phyloP scores from a whole-genome alignment of 1,140 invertebrate species.

The Cotesia typhae region DNA sequence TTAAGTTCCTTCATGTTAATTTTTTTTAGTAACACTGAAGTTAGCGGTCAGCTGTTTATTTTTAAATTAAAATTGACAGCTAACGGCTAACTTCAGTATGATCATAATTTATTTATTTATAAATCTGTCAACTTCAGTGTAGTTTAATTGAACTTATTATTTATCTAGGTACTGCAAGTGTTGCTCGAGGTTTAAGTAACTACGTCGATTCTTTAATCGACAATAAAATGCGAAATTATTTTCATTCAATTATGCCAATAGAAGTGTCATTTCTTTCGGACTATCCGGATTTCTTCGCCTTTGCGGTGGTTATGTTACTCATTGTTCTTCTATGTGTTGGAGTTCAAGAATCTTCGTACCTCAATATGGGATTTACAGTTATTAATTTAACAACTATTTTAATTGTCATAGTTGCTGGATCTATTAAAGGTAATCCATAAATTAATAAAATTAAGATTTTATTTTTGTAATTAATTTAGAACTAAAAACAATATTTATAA shows the following conservation, averaged over 20 bases:
- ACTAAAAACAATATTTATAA: background rate
- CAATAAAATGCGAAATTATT: conserved; percentile 75
- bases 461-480: background rate
- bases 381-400: conserved; percentile 87
- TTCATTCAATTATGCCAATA: conserved; percentile 76
- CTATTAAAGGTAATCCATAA: conserved; percentile 73
- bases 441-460: conserved; percentile 47
- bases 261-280: conserved; percentile 75
- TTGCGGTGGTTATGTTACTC: conserved; percentile 73
- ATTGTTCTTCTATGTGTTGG: conserved; percentile 79
- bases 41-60: too few relatives aligned
- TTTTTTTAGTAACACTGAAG: too few relatives aligned
- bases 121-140: background rate
- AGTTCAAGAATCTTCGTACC: conserved; percentile 86
- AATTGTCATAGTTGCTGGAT: conserved; percentile 83
- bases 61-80: too few relatives aligned
- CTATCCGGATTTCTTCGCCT: conserved; percentile 87
- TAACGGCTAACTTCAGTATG: too few relatives aligned
- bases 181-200: conserved; percentile 89
- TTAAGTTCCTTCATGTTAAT: too few relatives aligned
- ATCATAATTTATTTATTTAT: too few relatives aligned
- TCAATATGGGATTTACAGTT: conserved; percentile 91
- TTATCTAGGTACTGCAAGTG: conserved; percentile 80
- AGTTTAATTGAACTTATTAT: conserved; percentile 19
- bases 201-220: conserved; percentile 86